Base-by-base conservation (phyloP, 2,113 vertebrate species). In the Corvus moneduloides region DNA sequence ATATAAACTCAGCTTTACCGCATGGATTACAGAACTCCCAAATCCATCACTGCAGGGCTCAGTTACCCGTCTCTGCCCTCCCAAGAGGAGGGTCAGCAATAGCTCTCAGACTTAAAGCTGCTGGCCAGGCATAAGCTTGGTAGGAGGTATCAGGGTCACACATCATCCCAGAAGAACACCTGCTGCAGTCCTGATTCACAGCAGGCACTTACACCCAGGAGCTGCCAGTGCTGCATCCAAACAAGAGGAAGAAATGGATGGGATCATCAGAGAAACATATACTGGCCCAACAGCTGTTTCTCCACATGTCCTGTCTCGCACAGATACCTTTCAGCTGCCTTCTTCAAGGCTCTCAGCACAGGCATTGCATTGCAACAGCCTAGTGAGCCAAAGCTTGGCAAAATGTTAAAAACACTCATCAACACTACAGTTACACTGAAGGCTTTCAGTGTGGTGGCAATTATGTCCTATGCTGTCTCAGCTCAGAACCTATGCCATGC, bases 261-360 rank as follows among this genome's bases (percentile, higher is more conserved):
- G 78, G 81, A 90, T 90, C 92, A 64, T 85, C 92, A 90, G 28
- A 48, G 78, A 66, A 82, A 85, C 0, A 0, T 54, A 54, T 2
- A 37, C 62, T 83, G 90, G 79, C 92, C 88, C 67, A 80, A 33
- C 90, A 95, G 95, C 95, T 95, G 95, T 27, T 95, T 55, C 59
- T 71, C 85, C 79, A 77, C 88, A 79, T 56, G 82, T 16, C 46
- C 72, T 12, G 11, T 32, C 75, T 85, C 88, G 13, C 62, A 76
- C 52, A 37, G 19, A n/a, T 6, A 85, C 18, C 79, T 90, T 49
- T 41, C 52, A 80, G 67, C 71, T 43, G 44, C 71, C 55, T 80
- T 75, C 85, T 52, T 52, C 22, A 74, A 74, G 67, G 54, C 77
- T 46, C 66, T 61, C 64, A 13, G 80, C 37, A 58, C 37, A 76